Evolutionary conservation across 2,797 vertebrate species (phyloP).

Genomic region (Hozukius guyotensis): DNA sequence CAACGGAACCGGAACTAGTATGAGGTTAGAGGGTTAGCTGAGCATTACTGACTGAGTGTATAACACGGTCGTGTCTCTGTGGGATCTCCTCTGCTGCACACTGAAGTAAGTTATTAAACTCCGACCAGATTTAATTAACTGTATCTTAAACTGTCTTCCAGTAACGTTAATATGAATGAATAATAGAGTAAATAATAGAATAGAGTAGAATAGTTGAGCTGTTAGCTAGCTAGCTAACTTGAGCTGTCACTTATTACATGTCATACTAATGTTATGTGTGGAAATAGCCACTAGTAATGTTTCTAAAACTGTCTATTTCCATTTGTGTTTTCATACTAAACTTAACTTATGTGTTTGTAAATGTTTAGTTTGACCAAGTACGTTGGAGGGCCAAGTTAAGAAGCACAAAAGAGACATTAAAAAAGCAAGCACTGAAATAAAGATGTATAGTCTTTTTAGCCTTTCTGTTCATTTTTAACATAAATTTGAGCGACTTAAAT

Average conservation of each 20-base stretch:
- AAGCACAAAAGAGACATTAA: too few species aligned
- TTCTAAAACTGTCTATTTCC: fast-evolving
- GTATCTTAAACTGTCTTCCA: fast-evolving
- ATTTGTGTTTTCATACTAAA: not conserved
- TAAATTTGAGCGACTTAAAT: too few species aligned
- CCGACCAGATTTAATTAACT: fast-evolving
- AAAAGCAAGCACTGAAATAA: too few species aligned
- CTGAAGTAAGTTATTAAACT: conserved; percentile 17
- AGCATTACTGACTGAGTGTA: not conserved
- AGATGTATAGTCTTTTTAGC: too few species aligned
- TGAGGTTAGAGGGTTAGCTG: not conserved
- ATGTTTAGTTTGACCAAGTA: not conserved
- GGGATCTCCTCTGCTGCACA: conserved; percentile 1
- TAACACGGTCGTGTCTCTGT: not conserved
- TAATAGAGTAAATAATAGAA: not conserved
- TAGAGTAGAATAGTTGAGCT: not conserved
- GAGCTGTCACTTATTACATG: not conserved
- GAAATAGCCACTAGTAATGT: fast-evolving
- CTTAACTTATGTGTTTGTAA: not conserved
- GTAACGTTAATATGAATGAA: too few species aligned
- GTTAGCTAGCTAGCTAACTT: conserved; percentile 15
- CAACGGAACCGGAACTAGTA: not conserved
- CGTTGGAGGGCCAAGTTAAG: not conserved
- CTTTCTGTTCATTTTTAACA: too few species aligned
- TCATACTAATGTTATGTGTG: fast-evolving